Base-by-base conservation (phyloP, 1,140 invertebrate genomes). In the Rhagoletis pomonella region DNA sequence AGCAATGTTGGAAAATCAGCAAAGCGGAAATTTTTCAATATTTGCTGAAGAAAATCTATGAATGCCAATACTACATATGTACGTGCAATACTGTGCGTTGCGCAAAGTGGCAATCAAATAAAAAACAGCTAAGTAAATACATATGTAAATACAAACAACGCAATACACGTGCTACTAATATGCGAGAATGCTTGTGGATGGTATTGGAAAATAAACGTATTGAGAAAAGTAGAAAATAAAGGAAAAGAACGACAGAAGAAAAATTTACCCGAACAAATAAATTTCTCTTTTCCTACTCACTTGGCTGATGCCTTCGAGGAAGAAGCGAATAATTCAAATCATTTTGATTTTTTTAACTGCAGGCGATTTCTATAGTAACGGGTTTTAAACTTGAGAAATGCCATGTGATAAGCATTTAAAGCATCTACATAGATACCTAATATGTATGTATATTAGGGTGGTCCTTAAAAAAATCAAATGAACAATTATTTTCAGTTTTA, bases 1-100 rank as follows among this genome's bases (percentile, higher is more conserved):
- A 29, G 65, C 39, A 42, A 67, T 42, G 67, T 73, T 73, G 67
- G 67, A 47, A 73, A 73, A 47, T 47, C 67, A 73, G 67, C 42
- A 73, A 73, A 44, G 67, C 14, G 42, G 42, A 73, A 73, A 73
- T 73, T 42, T 4, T 73, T 73, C 67, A 42, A 73, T 73, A 39
- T 73, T 73, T 73, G 7, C 67, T 5, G 42, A 10, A 12, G 67
- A 42, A 73, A 73, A 73, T 44, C 4, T 1, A 6, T 17, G 14
- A 12, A n/a, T 14, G 42, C 17, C 39, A 17, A 65, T 9, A 17
- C 17, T 64, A n/a, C 19, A n/a, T 62, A 62, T 17, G 19, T 19
- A 7, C 6, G 62, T 65, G n/a, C 1, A 3, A 39, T 39, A 3
- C 2, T 10, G 19, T 12, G 5, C 29, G 10, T 29, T 55, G 50